Evolutionary conservation across 2,113 vertebrate species (phyloP).

Genomic region (Carassius auratus): DNA sequence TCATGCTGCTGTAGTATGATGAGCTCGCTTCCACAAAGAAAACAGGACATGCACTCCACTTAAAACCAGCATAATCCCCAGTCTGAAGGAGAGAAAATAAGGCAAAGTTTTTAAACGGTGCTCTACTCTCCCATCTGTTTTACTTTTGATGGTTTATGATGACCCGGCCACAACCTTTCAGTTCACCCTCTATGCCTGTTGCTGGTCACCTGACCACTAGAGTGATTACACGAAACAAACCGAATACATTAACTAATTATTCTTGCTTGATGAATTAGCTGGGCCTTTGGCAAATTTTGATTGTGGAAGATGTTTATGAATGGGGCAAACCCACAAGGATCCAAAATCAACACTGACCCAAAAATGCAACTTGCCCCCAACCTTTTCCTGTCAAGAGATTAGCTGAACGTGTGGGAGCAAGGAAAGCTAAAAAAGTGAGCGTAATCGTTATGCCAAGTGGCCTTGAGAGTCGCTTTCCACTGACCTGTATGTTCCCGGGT

Average conservation of each 20-base stretch:
- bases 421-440: conserved; percentile 30
- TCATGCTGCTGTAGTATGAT: not conserved
- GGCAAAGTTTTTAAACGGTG: conserved; percentile 19
- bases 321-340: not conserved
- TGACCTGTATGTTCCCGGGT: conserved; percentile 36
- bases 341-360: conserved; percentile 33
- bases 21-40: conserved; percentile 27
- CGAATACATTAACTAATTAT: conserved; percentile 10
- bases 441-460: conserved; percentile 34
- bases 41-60: conserved; percentile 32
- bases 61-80: conserved; percentile 50
- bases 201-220: conserved; percentile 49
- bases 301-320: no score
- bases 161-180: conserved; percentile 49
- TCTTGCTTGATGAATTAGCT: conserved; percentile 40
- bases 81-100: conserved; percentile 49
- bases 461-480: conserved; percentile 25
- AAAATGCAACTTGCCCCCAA: conserved; percentile 20
- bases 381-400: conserved; percentile 22
- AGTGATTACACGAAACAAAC: conserved; percentile 47
- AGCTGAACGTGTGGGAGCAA: conserved; percentile 20
- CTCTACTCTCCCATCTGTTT: conserved; percentile 54
- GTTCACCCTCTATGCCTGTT: not conserved
- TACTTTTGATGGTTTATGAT: conserved; percentile 50
- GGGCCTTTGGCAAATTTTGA: conserved; percentile 42